Evolutionary conservation across 2,888 invertebrate species (phyloP), one percentile per base, ranked within the genome.

Genomic region (Poecilus cupreus): DNA sequence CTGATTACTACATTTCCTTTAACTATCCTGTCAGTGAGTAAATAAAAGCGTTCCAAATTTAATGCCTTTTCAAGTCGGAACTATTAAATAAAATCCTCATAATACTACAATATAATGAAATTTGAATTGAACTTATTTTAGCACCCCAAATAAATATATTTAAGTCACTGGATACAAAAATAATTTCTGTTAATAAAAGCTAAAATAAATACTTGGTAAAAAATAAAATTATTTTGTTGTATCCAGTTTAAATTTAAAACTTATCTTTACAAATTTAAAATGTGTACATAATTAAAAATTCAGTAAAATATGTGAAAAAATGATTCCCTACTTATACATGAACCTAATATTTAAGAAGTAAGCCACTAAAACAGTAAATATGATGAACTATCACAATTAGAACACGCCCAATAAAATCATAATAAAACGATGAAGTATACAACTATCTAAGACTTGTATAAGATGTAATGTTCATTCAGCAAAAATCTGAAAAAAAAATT

Each of bases 361-460:
- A 74, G 24, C 26, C 22, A 74, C 32, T 51, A 46, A 74, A 46
- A 37, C 22, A 74, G 13, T 24, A 46, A 74, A 46, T 49, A 39
- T n/a, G 20, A 76, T 32, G 20, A 76, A 18, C 57, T 57, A 72
- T 72, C 72, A 72, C 72, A 72, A 22, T 46, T 39, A 72, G 70
- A 72, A 72, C 72, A 72, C 22, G 46, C 72, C 72, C 72, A 72
- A 37, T 20, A 22, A 24, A 43, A 13, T 72, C 20, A 20, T 20
- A 32, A 32, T 32, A 32, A 32, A 32, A 5, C 32, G 32, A 32
- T 32, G 32, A 68, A 39, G 18, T 13, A 32, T 24, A 57, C 11
- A 64, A 13, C 20, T 20, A 54, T 32, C 13, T 64, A 64, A 64
- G 16, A 26, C 64, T 6, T 64, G 24, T 5, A 20, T 20, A 16